phyloP scores from a whole-genome alignment of 2,113 vertebrate genomes.

The Macrotis lagotis region DNA sequence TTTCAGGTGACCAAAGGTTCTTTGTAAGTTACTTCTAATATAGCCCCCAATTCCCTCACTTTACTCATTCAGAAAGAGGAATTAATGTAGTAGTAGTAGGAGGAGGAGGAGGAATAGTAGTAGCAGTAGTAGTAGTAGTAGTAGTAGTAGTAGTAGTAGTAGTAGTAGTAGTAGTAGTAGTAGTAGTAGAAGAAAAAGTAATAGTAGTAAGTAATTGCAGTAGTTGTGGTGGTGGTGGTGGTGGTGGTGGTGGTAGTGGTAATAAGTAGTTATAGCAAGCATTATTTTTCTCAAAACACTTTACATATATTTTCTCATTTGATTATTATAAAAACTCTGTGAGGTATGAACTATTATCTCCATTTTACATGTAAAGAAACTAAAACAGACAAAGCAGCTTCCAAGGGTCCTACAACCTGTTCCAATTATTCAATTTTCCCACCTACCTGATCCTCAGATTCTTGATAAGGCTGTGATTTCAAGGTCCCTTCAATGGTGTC shows the following conservation, averaged over 20 bases:
- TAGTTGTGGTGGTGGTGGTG: neutral
- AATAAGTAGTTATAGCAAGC: neutral
- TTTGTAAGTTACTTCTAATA: neutral
- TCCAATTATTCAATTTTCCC: neutral
- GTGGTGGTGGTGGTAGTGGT: neutral
- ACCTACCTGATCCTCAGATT: neutral
- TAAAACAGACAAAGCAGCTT: neutral
- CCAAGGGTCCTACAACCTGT: neutral
- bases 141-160: neutral
- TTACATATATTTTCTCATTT: neutral
- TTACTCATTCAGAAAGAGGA: neutral
- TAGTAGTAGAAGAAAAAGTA: no score
- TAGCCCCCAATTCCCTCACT: neutral
- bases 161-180: neutral
- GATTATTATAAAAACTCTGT: neutral
- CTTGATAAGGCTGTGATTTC: neutral
- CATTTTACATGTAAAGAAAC: neutral
- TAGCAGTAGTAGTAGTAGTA: neutral
- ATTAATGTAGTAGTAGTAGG: neutral
- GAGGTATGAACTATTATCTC: neutral
- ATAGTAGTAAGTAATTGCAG: neutral
- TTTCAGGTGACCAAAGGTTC: neutral
- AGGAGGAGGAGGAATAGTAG: neutral
- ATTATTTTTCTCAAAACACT: neutral
- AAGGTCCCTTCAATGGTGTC: neutral